phyloP scores from a whole-genome alignment of 2,888 invertebrate species.

The Nymphalis urticae region DNA sequence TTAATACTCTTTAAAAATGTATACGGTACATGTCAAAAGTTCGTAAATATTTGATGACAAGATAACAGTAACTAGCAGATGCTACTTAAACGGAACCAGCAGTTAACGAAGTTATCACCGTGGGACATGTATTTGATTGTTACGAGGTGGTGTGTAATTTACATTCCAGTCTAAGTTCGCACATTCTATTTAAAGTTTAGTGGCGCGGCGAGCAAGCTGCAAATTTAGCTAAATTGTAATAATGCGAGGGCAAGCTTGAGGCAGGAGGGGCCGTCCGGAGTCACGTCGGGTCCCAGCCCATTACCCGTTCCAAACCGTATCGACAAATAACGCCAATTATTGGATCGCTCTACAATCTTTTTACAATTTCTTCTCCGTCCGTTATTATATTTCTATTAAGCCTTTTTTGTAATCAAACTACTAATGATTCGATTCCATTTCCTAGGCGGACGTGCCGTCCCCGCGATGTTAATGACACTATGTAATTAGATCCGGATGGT shows the following conservation, averaged over 20 bases:
- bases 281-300: slow-evolving; percentile 79
- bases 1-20: too few relatives aligned
- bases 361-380: slow-evolving; percentile 80
- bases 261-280: slow-evolving; percentile 50
- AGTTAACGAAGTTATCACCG: slow-evolving; percentile 13
- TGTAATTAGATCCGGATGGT: slow-evolving; percentile 82
- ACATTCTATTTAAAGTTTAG: slow-evolving; percentile 30
- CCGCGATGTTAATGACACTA: slow-evolving; percentile 78
- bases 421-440: slow-evolving; percentile 83
- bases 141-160: slow-evolving; percentile 20
- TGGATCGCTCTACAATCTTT: slow-evolving; percentile 81
- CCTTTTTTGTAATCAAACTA: slow-evolving; percentile 82
- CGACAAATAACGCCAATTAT: slow-evolving; percentile 82
- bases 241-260: slow-evolving; percentile 43
- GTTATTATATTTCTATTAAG: slow-evolving; percentile 83
- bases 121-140: slow-evolving; percentile 16
- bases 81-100: slow-evolving; percentile 1
- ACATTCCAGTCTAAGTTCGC: slow-evolving; percentile 25
- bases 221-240: slow-evolving; percentile 66
- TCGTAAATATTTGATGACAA: background rate
- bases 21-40: background rate
- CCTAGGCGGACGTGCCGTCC: slow-evolving; percentile 81
- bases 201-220: slow-evolving; percentile 46
- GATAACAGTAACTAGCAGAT: background rate
- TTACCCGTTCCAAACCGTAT: slow-evolving; percentile 81